Base-by-base conservation (phyloP, 2,888 invertebrate genomes). In the Melieria picta region DNA sequence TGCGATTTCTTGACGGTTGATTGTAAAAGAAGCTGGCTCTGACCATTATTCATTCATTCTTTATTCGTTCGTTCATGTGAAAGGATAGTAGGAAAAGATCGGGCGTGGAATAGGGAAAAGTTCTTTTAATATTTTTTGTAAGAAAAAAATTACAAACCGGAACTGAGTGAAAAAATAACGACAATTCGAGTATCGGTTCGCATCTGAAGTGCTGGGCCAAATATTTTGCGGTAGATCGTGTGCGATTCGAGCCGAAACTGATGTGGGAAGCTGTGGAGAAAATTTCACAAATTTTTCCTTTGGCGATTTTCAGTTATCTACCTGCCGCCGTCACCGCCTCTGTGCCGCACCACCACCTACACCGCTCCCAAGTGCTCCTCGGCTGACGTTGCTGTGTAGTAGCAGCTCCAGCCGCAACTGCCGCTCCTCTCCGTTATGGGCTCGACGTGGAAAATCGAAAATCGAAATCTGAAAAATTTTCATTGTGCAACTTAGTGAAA, bases 131-230 rank as follows among this genome's bases (percentile, higher is more conserved):
- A 55, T 63, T 65, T 65, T 55, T 46, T 47, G 13, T 71, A 46
- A 16, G 62, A 63, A 64, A 66, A 73, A 62, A 71, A 72, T 76
- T 73, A 77, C 75, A 78, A 80, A 81, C 78, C 81, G 81, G 79
- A 82, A 79, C 80, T 80, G 76, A 74, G 46, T 58, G 13, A 75
- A 58, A 73, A 74, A 78, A 75, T 73, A 46, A 65, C 65, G 73
- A 78, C 79, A 79, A 77, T 80, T 75, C 74, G 75, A 75, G 71
- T 72, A 73, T 75, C 57, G 72, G 75, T 80, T 80, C 77, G 79
- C 42, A 42, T 9, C 75, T 73, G 7, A 65, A 52, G 68, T 76
- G 75, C 70, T 75, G 72, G 79, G 72, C 66, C 65, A 72, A 30
- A 73, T 77, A 75, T 77, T 70, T 64, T 71, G 76, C 71, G 70